These are phyloP conservation scores for Stigmatopora nigra DNA, from an alignment of 2,113 vertebrate species.

Conservation along the genomic window DNA sequence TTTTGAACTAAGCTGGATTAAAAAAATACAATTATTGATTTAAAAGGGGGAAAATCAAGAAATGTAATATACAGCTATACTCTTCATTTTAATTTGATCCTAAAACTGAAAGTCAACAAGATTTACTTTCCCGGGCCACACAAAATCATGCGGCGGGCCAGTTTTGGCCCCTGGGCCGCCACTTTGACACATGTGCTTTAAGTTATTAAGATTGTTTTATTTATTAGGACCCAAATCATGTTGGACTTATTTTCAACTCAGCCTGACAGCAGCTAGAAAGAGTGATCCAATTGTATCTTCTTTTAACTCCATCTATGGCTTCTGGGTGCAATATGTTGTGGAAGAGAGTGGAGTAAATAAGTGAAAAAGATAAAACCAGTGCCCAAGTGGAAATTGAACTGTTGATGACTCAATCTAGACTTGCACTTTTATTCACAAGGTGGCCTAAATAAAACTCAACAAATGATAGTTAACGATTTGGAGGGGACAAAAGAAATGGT, in stretches of 20 bases:
- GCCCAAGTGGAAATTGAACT: slow-evolving; percentile 3
- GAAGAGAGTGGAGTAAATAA: neutral
- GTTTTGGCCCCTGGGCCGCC: no score
- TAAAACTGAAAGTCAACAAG: no score
- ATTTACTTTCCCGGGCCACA: no score
- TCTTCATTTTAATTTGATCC: no score
- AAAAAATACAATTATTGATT: no score
- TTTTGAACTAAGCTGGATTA: no score
- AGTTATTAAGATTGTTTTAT: neutral
- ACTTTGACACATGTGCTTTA: no score
- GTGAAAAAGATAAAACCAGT: neutral
- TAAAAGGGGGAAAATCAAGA: no score
- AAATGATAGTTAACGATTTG: slow-evolving; percentile 38
- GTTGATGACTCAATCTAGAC: slow-evolving; percentile 47
- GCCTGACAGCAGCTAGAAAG: neutral
- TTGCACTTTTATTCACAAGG: slow-evolving; percentile 6
- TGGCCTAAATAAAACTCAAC: slow-evolving; percentile 16
- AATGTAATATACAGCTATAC: no score
- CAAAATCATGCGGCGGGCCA: no score
- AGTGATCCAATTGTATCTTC: neutral
- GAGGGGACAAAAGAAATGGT: neutral
- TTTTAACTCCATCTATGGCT: neutral
- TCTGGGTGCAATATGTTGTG: neutral
- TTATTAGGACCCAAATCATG: neutral
- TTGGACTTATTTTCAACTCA: neutral